phyloP scores from a whole-genome alignment of 2,113 vertebrate species.

The Ptyas mucosa region DNA sequence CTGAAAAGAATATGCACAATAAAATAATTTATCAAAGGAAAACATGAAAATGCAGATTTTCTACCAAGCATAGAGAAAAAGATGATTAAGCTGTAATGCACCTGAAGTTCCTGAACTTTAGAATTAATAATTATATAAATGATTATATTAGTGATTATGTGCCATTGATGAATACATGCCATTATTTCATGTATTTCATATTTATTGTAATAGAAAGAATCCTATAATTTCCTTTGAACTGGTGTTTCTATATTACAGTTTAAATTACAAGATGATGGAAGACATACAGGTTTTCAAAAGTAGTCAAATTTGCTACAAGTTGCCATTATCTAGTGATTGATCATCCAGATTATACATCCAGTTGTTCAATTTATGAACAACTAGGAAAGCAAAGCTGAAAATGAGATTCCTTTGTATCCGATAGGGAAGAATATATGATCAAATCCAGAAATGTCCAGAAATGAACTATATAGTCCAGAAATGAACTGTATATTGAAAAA shows the following conservation, averaged over 20 bases:
- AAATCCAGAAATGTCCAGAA: background rate
- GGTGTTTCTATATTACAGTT: background rate
- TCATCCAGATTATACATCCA: background rate
- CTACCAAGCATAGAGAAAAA: background rate
- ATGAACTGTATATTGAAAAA: background rate
- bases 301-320: background rate
- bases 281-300: background rate
- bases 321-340: background rate
- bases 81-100: background rate
- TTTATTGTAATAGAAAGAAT: background rate
- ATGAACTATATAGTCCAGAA: background rate
- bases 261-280: background rate
- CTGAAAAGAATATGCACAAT: background rate
- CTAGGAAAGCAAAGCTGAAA: background rate
- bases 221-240: background rate
- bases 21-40: background rate
- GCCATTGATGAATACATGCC: background rate
- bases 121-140: background rate
- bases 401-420: background rate
- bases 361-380: background rate
- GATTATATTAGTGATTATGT: background rate
- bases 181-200: background rate
- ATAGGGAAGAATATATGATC: background rate
- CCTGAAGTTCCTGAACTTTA: background rate
- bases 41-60: background rate